Evolutionary conservation across 2,113 vertebrate species (phyloP).

Genomic region (Triplophysa dalaica): DNA sequence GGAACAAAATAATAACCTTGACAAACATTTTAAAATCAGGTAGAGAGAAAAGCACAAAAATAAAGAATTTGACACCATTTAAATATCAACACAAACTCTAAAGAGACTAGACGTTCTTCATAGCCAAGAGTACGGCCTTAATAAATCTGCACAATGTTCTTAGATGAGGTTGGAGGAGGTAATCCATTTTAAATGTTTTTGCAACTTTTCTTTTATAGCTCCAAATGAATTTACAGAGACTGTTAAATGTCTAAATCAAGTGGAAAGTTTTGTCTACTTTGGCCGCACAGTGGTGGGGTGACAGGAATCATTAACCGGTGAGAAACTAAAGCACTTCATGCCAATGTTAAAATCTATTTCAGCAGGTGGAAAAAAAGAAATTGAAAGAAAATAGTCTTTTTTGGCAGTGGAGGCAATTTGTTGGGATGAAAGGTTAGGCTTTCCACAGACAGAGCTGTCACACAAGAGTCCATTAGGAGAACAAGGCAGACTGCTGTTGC

Average conservation of each 20-base stretch:
- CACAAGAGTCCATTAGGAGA: constrained; percentile 6
- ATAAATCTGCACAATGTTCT: background rate
- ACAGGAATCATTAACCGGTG: constrained; percentile 26
- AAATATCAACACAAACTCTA: background rate
- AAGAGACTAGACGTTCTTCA: background rate
- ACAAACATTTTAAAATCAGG: no score
- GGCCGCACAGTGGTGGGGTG: background rate
- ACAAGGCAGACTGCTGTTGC: background rate
- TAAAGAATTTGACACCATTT: no score
- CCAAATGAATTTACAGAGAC: background rate
- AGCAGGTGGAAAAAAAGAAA: constrained; percentile 18
- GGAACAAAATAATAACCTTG: no score
- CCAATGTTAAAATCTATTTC: constrained; percentile 28
- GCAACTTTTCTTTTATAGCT: background rate
- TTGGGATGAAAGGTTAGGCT: constrained; percentile 53
- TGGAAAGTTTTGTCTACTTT: background rate
- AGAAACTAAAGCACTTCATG: constrained; percentile 26
- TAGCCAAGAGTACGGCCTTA: background rate
- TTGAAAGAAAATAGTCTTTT: constrained; percentile 13
- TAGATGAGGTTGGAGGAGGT: background rate
- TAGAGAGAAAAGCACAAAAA: background rate
- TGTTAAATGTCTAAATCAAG: constrained; percentile 22
- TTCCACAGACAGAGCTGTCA: constrained; percentile 22
- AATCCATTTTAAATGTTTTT: constrained; percentile 23
- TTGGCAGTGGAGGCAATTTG: constrained; percentile 36